A percentile compares a stretch with the other conserved stretches of the same genome.
Conservation (phyloP, 1,140 invertebrate species). For the Oryzaephilus surinamensis region DNA sequence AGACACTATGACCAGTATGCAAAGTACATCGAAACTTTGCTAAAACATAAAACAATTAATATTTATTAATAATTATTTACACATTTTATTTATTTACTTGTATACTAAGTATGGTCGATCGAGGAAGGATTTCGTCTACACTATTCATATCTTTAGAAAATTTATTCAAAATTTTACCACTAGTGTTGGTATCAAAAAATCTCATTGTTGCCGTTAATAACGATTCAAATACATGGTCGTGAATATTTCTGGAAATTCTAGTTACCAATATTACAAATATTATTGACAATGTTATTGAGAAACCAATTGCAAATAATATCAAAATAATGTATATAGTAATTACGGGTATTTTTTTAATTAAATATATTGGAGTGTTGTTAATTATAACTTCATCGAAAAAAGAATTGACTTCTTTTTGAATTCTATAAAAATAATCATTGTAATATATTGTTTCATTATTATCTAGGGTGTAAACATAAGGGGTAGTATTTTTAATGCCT, state of each 20-base stretch:
- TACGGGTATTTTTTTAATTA: too few relatives aligned
- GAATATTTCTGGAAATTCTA: conserved; percentile 49
- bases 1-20: conserved; percentile 53
- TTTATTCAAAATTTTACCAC: conserved; percentile 60
- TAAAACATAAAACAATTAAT: too few relatives aligned
- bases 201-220: conserved; percentile 71
- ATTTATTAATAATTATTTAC: not conserved
- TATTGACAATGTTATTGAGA: too few relatives aligned
- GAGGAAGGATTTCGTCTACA: conserved; percentile 74
- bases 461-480: too few relatives aligned
- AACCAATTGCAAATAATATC: too few relatives aligned
- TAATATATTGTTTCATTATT: too few relatives aligned
- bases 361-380: too few relatives aligned
- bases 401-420: too few relatives aligned
- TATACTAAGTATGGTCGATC: conserved; percentile 58
- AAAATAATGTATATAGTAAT: too few relatives aligned
- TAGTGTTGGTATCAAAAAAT: conserved; percentile 82
- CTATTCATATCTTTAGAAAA: conserved; percentile 67
- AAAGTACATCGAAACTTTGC: conserved; percentile 42
- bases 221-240: conserved; percentile 73
- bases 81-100: not conserved
- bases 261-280: conserved; percentile 48
- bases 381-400: too few relatives aligned
- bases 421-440: too few relatives aligned
- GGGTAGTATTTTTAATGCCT: too few relatives aligned